phyloP scores from a whole-genome alignment of 2,113 vertebrate genomes.

The Electrona antarctica region DNA sequence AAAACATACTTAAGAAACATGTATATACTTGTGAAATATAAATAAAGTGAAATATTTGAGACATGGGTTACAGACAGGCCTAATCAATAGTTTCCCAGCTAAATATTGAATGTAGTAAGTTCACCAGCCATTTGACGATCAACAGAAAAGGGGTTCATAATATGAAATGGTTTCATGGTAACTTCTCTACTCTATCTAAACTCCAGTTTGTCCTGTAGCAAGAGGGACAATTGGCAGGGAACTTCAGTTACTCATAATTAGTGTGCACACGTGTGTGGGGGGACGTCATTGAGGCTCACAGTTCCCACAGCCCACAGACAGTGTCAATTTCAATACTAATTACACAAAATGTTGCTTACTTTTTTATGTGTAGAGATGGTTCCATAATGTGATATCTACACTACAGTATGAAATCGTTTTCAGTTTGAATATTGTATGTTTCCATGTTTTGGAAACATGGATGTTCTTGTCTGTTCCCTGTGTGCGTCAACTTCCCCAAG shows the following conservation, averaged over 20 bases:
- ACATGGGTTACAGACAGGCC: neutral
- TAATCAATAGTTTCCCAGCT: neutral
- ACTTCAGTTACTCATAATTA: constrained; percentile 19
- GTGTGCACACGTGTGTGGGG: neutral
- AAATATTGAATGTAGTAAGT: neutral
- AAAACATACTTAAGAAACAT: no score
- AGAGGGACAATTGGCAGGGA: constrained; percentile 13
- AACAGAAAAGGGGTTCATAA: neutral
- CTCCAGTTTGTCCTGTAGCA: neutral
- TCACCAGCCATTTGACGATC: neutral
- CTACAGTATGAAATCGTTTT: no score
- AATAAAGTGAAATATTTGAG: neutral
- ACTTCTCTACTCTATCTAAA: neutral
- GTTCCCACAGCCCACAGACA: neutral
- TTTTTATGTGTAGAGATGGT: neutral
- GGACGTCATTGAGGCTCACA: constrained; percentile 17
- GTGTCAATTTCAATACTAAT: constrained; percentile 10
- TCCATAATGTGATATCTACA: no score
- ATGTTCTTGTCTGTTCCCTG: neutral
- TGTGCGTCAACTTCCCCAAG: no score
- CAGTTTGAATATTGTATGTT: constrained; percentile 25
- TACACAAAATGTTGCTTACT: neutral
- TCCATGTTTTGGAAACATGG: neutral
- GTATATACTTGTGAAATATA: neutral
- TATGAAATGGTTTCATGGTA: neutral